phyloP scores from a whole-genome alignment of 2,888 invertebrate species.

The Dascillus cervinus region DNA sequence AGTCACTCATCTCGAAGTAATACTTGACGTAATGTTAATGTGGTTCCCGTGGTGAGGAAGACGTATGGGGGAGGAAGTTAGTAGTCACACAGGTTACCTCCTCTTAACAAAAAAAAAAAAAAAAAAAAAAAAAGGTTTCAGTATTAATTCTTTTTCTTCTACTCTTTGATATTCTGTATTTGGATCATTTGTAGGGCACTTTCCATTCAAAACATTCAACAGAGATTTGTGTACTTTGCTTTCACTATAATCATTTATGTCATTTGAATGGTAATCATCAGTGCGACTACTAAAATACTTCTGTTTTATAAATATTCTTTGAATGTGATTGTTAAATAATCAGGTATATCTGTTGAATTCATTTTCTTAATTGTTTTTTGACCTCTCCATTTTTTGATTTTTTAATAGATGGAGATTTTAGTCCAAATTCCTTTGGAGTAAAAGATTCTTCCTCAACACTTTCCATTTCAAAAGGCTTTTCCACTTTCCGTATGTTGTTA shows the following conservation, averaged over 20 bases:
- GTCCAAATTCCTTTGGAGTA: slow-evolving; percentile 4
- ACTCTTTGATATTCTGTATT: slow-evolving; percentile 9
- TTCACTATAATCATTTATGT: slow-evolving; percentile 42
- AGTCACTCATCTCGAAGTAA: too few relatives aligned
- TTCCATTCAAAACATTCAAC: slow-evolving; percentile 67
- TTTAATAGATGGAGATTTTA: slow-evolving; percentile 8
- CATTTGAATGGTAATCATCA: slow-evolving; percentile 55
- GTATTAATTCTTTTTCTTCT: slow-evolving; percentile 33
- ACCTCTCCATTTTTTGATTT: slow-evolving; percentile 27
- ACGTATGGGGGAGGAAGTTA: too few relatives aligned
- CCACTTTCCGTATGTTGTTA: slow-evolving; percentile 36
- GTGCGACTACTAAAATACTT: slow-evolving; percentile 73
- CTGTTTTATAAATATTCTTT: slow-evolving; percentile 67
- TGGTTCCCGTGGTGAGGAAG: too few relatives aligned
- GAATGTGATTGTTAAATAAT: slow-evolving; percentile 43
- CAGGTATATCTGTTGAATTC: slow-evolving; percentile 22
- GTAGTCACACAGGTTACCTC: too few relatives aligned
- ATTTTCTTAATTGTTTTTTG: slow-evolving; percentile 13
- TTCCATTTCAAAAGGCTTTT: slow-evolving; percentile 34
- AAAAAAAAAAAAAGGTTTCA: slow-evolving; percentile 51
- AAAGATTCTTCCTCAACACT: slow-evolving; percentile 27
- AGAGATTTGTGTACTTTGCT: slow-evolving; percentile 43
- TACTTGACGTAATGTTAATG: too few relatives aligned
- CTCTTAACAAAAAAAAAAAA: too few relatives aligned
- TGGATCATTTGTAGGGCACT: slow-evolving; percentile 38